These are phyloP conservation scores for Phyllostomus hastatus DNA, from an alignment of 2,113 vertebrate species.

Conservation along the genomic window DNA sequence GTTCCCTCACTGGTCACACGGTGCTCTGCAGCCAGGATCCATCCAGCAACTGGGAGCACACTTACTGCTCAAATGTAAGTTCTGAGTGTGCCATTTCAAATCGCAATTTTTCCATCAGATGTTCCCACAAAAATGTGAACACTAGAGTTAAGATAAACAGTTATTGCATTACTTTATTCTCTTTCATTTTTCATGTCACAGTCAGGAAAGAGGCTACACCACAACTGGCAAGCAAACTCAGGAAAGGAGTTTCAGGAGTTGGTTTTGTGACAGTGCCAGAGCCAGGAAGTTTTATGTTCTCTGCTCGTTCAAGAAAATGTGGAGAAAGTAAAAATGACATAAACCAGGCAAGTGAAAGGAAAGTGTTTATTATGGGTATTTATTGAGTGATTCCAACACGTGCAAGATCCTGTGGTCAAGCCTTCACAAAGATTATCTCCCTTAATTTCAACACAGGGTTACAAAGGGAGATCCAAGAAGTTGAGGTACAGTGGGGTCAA, in stretches of 20 bases:
- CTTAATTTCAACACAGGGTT: not conserved
- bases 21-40: not conserved
- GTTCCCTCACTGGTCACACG: not conserved
- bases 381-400: not conserved
- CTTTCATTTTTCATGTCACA: not conserved
- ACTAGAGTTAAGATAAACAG: not conserved
- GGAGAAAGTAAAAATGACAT: not conserved
- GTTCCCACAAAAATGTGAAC: conserved; percentile 28
- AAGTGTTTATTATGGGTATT: no score
- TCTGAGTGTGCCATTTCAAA: not conserved
- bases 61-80: not conserved
- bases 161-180: not conserved
- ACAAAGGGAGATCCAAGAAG: not conserved
- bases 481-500: not conserved
- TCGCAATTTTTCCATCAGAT: conserved; percentile 18
- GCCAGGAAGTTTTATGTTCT: not conserved
- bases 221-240: not conserved
- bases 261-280: not conserved
- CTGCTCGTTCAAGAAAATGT: not conserved
- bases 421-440: not conserved
- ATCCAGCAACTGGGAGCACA: not conserved
- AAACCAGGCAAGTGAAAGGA: not conserved
- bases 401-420: not conserved
- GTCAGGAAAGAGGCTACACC: not conserved
- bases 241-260: not conserved